Evolutionary conservation across 64 coral and sea anemone species (phyloP), one percentile per base, ranked within the genome.

Genomic region (Montipora foliosa): DNA sequence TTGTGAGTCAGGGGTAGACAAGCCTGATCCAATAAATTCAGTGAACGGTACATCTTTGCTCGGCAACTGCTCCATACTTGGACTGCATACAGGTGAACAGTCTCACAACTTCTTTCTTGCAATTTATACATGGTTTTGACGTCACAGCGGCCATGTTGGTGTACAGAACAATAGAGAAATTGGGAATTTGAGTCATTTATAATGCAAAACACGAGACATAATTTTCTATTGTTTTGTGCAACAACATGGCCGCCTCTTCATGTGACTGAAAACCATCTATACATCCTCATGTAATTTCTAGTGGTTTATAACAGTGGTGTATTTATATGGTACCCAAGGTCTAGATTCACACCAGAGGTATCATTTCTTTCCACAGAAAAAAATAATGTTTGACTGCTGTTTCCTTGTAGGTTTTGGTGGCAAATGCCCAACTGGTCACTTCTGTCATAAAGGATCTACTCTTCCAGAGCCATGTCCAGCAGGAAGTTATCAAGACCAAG

Each of bases 1-100:
- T 80, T 99, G 98, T 45, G 83, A 89, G 78, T 94, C 91, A 37
- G 88, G 95, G 14, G 95, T 99, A 19, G 98, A 99, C 92, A 88
- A 87, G 20, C 92, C 98, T 49, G 87, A 94, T 79, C 98, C 98
- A 22, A 62, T 93, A 16, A 92, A 84, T 74, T 68, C 89, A 44
- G 51, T 67, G 57, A 96, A 95, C 77, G 95, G 79, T 64, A 91
- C 92, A 45, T 93, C 84, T 2, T 68, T 96, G 49, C 93, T 89
- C 67, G 95, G 92, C 8, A 99, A 99, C 92, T 96, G 98, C 71
- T 91, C 89, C 8, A 90, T 90, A 4, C 74, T 95, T 44, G 95
- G 95, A 29, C 47, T 89, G 19, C 79, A 94, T 59, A 97, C 95
- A 90, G 95, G 95, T 94, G 82, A 77, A 48, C 15, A 15, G 37